Percentiles rank a stretch among this genome's conserved stretches.
Conservation (phyloP, 1,140 invertebrate species). For the Paramacrobiotus metropolitanus region DNA sequence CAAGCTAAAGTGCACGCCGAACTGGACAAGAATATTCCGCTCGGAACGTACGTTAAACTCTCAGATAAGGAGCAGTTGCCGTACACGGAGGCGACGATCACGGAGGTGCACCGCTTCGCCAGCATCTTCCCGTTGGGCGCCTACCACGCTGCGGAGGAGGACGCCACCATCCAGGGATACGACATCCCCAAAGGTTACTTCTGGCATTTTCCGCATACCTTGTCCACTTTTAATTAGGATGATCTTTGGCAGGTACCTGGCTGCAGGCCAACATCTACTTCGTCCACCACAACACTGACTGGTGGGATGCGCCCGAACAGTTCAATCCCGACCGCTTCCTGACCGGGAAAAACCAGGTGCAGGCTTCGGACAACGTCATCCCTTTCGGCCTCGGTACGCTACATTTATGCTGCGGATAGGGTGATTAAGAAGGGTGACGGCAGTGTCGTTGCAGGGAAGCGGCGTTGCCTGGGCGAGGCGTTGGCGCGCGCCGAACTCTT, state of each 20-base stretch:
- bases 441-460: not conserved
- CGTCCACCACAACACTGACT: too few relatives aligned
- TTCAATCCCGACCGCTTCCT: not conserved
- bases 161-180: not conserved
- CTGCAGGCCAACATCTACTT: too few relatives aligned
- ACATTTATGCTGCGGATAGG: not conserved
- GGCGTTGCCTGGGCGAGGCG: slow-evolving; percentile 14
- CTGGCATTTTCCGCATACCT: not conserved
- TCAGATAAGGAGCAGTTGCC: not conserved
- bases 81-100: not conserved
- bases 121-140: not conserved
- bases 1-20: not conserved
- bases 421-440: not conserved
- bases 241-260: not conserved
- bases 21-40: not conserved
- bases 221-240: not conserved
- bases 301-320: not conserved
- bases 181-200: not conserved
- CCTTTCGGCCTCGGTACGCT: too few relatives aligned
- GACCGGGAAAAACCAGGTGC: too few relatives aligned
- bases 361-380: too few relatives aligned
- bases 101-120: not conserved
- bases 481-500: slow-evolving; percentile 14
- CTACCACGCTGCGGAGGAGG: not conserved
- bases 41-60: not conserved